Evolutionary conservation across 2,797 vertebrate species (phyloP).

Genomic region (Iguana delicatissima): DNA sequence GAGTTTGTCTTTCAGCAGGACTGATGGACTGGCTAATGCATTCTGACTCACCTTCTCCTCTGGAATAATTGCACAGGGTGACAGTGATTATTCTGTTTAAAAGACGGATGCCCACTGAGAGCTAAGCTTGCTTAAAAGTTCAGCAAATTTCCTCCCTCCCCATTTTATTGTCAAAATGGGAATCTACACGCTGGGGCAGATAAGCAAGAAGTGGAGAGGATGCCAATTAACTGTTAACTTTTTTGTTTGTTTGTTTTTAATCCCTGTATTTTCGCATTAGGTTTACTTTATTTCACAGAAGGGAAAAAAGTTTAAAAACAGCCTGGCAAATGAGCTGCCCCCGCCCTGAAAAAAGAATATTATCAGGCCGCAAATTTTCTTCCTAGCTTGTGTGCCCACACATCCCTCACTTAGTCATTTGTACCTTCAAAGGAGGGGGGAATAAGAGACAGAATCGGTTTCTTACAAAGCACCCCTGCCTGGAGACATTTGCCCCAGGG

Average conservation of each 20-base stretch:
- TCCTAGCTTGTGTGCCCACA: background rate
- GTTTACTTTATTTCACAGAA: background rate
- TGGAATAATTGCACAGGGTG: too few relatives aligned
- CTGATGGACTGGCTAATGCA: background rate
- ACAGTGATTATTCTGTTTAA: background rate
- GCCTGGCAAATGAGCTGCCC: background rate
- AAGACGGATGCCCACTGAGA: background rate
- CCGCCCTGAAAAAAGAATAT: background rate
- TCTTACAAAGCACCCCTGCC: background rate
- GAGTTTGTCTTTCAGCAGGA: background rate
- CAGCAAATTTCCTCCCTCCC: background rate
- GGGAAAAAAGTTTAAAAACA: background rate
- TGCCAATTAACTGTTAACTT: background rate
- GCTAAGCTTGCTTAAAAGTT: background rate
- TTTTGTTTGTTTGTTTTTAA: slow-evolving; percentile 8
- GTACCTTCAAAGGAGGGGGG: background rate
- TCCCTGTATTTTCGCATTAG: background rate
- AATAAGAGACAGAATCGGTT: background rate
- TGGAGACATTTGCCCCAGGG: background rate
- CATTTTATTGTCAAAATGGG: background rate
- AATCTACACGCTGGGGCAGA: background rate
- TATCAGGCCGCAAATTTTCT: background rate
- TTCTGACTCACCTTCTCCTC: background rate
- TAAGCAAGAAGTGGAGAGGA: too few relatives aligned
- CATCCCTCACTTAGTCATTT: background rate